These are phyloP conservation scores for Oryzias javanicus DNA, from an alignment of 2,113 vertebrate species.

Conservation along the genomic window DNA sequence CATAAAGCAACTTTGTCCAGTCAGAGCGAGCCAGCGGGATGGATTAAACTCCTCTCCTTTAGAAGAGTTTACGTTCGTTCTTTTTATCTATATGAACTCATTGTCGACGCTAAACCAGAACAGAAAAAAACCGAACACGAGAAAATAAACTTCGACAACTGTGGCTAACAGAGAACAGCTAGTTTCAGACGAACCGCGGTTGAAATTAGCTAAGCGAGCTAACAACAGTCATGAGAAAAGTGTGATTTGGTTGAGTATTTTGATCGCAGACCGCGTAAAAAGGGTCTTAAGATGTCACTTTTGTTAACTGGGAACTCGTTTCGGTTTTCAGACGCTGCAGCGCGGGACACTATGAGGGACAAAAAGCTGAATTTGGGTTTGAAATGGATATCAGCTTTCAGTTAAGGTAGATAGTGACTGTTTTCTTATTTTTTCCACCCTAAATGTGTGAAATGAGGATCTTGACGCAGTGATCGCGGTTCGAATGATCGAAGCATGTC, in stretches of 20 bases:
- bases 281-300: background rate
- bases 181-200: conserved; percentile 30
- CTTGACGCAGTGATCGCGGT: conserved; percentile 21
- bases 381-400: too few relatives aligned
- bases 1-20: conserved; percentile 50
- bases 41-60: background rate
- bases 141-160: conserved; percentile 35
- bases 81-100: background rate
- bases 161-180: conserved; percentile 30
- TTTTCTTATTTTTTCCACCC: background rate
- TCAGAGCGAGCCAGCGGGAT: conserved; percentile 32
- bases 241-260: background rate
- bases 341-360: too few relatives aligned
- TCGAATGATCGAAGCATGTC: conserved; percentile 75
- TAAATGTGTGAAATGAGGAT: conserved; percentile 40
- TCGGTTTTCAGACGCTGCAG: too few relatives aligned
- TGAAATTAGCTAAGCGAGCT: conserved; percentile 60
- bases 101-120: background rate
- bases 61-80: conserved; percentile 27
- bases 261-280: background rate
- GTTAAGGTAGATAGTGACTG: background rate
- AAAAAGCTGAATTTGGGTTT: too few relatives aligned
- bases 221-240: conserved; percentile 33
- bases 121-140: conserved; percentile 14
- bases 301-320: background rate